Evolutionary conservation across 2,113 vertebrate species (phyloP).

Genomic region (Poeciliopsis prolifica): DNA sequence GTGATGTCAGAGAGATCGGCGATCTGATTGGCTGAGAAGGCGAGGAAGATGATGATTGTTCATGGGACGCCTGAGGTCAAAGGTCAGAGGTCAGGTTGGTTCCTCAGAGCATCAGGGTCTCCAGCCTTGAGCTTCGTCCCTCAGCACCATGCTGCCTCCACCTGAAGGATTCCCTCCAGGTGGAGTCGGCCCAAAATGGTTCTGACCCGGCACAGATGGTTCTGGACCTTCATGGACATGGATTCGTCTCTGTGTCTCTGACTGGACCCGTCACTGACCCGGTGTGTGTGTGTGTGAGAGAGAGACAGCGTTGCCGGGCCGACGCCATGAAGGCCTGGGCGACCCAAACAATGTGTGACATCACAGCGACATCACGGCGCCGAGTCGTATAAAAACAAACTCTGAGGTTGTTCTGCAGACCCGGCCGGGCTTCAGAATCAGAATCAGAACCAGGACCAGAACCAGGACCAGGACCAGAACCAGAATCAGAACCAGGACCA

Average conservation of each 20-base stretch:
- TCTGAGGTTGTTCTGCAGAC: background rate
- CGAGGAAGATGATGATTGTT: background rate
- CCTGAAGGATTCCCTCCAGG: too few species aligned
- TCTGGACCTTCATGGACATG: too few species aligned
- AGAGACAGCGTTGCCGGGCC: conserved; percentile 32
- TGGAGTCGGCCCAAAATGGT: too few species aligned
- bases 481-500: conserved; percentile 16
- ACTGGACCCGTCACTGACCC: too few species aligned
- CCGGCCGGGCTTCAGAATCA: conserved; percentile 27
- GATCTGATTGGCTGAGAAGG: conserved; percentile 12
- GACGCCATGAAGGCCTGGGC: background rate
- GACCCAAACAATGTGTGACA: conserved; percentile 63
- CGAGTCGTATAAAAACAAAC: conserved; percentile 10
- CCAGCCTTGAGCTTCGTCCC: too few species aligned
- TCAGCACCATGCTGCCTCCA: too few species aligned
- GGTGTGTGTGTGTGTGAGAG: conserved; percentile 33
- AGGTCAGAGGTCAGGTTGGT: background rate
- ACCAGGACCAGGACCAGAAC: background rate
- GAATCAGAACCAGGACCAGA: conserved; percentile 20
- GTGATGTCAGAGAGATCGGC: background rate
- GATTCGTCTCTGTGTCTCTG: too few species aligned
- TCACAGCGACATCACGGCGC: conserved; percentile 58
- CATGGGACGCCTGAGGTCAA: background rate
- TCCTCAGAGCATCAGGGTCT: too few species aligned
- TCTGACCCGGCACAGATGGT: background rate